A percentile compares a stretch with the other conserved stretches of the same genome.
Evolutionary conservation across 2,888 invertebrate species (phyloP).

Genomic region (Anthoptus insignis): DNA sequence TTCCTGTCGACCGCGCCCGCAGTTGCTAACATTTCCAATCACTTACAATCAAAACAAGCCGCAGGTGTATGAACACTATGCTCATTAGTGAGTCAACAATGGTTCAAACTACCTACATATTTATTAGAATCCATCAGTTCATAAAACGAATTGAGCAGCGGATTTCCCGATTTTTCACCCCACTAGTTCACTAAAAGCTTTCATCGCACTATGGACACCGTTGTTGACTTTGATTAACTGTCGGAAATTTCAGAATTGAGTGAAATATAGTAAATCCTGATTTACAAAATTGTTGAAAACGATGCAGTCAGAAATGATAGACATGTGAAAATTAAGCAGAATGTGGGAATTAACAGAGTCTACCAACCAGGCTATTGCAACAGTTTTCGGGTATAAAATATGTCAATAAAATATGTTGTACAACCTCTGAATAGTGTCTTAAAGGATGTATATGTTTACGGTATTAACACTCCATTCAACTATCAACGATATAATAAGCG

Average conservation of each 20-base stretch:
- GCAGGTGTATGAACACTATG: no score
- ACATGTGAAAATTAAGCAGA: conserved; percentile 4
- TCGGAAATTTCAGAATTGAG: conserved; percentile 12
- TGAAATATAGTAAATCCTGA: conserved; percentile 10
- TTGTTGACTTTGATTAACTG: conserved; percentile 29
- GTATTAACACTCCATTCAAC: no score
- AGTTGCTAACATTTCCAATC: no score
- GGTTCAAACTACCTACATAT: no score
- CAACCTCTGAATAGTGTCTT: no score
- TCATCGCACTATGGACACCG: conserved; percentile 17
- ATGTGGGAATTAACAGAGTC: neutral
- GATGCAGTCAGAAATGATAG: neutral
- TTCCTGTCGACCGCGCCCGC: no score
- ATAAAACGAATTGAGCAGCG: neutral
- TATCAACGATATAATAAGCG: no score
- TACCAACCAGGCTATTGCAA: no score
- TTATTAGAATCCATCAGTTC: neutral
- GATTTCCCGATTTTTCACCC: conserved; percentile 24
- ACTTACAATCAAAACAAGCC: no score
- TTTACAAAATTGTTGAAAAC: conserved; percentile 1
- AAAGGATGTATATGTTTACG: no score
- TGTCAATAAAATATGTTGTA: no score
- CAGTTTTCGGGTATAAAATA: neutral
- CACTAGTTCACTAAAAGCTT: conserved; percentile 23
- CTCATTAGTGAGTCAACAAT: no score